Conservation (phyloP, 2,113 vertebrate species). For the Nothobranchius furzeri region DNA sequence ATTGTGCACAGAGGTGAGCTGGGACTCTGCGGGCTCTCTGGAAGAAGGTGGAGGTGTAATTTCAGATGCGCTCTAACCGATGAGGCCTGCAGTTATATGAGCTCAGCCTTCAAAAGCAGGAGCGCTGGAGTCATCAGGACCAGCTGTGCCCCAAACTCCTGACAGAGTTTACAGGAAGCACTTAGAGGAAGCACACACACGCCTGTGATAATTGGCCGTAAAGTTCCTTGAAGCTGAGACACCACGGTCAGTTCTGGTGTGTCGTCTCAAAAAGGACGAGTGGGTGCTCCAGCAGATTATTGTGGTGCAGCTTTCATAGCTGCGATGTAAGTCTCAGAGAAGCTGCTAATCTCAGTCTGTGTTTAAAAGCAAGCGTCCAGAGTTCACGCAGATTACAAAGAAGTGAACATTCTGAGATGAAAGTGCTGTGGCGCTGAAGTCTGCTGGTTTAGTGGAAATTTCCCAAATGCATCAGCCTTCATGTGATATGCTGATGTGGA, state of each 20-base stretch:
- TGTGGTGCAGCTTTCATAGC: slow-evolving; percentile 36
- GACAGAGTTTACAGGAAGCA: slow-evolving; percentile 12
- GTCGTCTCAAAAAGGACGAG: slow-evolving; percentile 21
- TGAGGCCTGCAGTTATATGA: slow-evolving; percentile 66
- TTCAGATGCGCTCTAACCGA: slow-evolving; percentile 63
- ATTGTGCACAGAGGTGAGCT: slow-evolving; percentile 10
- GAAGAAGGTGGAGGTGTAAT: slow-evolving; percentile 71
- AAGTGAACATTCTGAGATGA: slow-evolving; percentile 54
- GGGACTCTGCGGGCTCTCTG: slow-evolving; percentile 14
- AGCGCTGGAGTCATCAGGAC: slow-evolving; percentile 50
- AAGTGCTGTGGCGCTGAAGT: slow-evolving; percentile 47
- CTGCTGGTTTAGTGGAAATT: slow-evolving; percentile 27
- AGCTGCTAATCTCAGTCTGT: slow-evolving; percentile 44
- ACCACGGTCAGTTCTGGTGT: not conserved
- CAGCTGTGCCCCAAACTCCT: slow-evolving; percentile 70
- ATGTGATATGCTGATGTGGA: slow-evolving; percentile 16
- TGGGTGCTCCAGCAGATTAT: slow-evolving; percentile 45
- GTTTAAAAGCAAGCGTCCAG: slow-evolving; percentile 51
- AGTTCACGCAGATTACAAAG: slow-evolving; percentile 54
- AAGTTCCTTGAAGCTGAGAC: slow-evolving; percentile 11
- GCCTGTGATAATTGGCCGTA: slow-evolving; percentile 36
- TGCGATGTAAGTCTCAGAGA: slow-evolving; percentile 34
- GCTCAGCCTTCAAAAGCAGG: slow-evolving; percentile 57
- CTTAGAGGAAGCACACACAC: slow-evolving; percentile 34
- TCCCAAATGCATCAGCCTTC: slow-evolving; percentile 10